Conservation (phyloP, 2,888 invertebrate species). For the Pollenia amentaria region DNA sequence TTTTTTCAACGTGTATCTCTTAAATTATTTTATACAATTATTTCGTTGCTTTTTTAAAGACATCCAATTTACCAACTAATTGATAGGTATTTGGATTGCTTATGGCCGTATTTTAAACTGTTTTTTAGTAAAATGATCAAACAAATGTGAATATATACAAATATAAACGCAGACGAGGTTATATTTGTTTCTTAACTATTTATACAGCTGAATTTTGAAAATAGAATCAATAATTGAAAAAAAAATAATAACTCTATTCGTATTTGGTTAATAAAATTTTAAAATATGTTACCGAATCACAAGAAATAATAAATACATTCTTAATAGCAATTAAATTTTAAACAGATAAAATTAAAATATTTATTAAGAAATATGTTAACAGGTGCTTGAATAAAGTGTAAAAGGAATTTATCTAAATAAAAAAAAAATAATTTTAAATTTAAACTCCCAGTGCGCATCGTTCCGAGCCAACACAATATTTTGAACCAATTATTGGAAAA, state of each 20-base stretch:
- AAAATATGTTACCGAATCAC: slow-evolving; percentile 7
- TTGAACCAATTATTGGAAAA: no score
- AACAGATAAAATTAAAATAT: no score
- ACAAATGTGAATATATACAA: not conserved
- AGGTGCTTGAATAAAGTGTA: no score
- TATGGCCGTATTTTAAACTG: slow-evolving; percentile 1
- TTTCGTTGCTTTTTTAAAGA: not conserved
- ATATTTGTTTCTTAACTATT: slow-evolving; percentile 9
- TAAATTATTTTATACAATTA: not conserved
- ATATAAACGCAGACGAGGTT: not conserved
- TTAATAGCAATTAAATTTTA: no score
- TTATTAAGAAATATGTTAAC: no score
- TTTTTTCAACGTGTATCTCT: slow-evolving; percentile 2
- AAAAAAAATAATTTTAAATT: no score
- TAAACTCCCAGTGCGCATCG: no score
- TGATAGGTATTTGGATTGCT: slow-evolving; percentile 12
- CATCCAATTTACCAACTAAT: slow-evolving; percentile 11
- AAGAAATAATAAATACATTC: no score
- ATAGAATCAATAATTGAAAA: slow-evolving; percentile 1
- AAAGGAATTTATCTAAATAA: no score
- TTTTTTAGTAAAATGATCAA: not conserved
- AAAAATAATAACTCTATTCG: not conserved
- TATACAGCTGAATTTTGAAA: slow-evolving; percentile 1
- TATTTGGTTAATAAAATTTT: not conserved
- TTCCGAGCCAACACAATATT: no score